These are phyloP conservation scores for Thera britannica DNA, from an alignment of 2,888 invertebrate genomes.

Conservation along the genomic window DNA sequence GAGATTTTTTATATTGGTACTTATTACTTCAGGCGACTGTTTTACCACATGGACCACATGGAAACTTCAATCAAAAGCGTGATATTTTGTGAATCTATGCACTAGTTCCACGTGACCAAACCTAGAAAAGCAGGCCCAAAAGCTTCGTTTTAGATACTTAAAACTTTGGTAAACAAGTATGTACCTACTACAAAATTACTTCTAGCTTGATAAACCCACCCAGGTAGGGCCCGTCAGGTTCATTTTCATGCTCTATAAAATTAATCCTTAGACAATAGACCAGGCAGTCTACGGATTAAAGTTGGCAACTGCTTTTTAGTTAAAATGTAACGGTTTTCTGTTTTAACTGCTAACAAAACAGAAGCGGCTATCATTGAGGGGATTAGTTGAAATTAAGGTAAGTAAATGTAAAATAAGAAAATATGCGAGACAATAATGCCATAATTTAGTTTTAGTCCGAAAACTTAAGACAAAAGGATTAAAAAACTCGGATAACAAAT, in stretches of 20 bases:
- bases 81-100: too few relatives aligned
- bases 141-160: neutral
- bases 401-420: neutral
- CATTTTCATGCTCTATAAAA: slow-evolving; percentile 24
- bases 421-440: slow-evolving; percentile 2
- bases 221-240: slow-evolving; percentile 18
- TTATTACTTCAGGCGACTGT: too few relatives aligned
- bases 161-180: neutral
- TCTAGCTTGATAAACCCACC: neutral
- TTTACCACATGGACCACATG: too few relatives aligned
- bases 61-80: too few relatives aligned
- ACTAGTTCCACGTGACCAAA: too few relatives aligned
- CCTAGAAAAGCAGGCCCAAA: neutral
- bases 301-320: slow-evolving; percentile 23
- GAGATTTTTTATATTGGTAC: too few relatives aligned
- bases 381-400: slow-evolving; percentile 20
- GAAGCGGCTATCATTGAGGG: slow-evolving; percentile 33
- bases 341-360: slow-evolving; percentile 29
- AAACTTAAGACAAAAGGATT: neutral
- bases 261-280: slow-evolving; percentile 36
- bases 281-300: slow-evolving; percentile 24
- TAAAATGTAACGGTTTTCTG: slow-evolving; percentile 22
- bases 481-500: neutral
- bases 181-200: neutral
- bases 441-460: neutral